Percentiles rank a stretch among this genome's conserved stretches.
These are phyloP conservation scores for Elegia similella DNA, from an alignment of 2,888 invertebrate genomes.

Conservation along the genomic window DNA sequence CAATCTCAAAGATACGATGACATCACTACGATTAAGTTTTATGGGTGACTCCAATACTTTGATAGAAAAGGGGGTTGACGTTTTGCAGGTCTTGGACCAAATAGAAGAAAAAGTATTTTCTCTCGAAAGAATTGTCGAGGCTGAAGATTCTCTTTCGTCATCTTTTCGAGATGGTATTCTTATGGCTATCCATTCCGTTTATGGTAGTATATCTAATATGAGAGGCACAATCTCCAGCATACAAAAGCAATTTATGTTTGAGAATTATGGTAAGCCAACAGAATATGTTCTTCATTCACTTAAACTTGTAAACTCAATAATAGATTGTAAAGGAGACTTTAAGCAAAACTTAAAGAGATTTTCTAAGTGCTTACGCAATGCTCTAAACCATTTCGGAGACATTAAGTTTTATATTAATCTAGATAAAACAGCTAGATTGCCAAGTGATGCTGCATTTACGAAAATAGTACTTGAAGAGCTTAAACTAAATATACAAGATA, in stretches of 20 bases:
- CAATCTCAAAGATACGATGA: constrained; percentile 49
- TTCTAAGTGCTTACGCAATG: constrained; percentile 56
- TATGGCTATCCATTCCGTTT: constrained; percentile 73
- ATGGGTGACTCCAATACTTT: constrained; percentile 50
- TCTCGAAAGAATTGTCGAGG: constrained; percentile 58
- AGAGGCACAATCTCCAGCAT: constrained; percentile 73
- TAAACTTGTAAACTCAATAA: constrained; percentile 48
- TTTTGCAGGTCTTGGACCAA: constrained; percentile 60
- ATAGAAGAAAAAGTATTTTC: constrained; percentile 68
- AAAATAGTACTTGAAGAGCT: constrained; percentile 63
- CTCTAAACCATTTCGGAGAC: constrained; percentile 72
- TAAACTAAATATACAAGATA: constrained; percentile 41
- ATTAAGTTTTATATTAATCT: constrained; percentile 73
- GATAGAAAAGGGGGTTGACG: constrained; percentile 66
- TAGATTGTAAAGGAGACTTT: constrained; percentile 27
- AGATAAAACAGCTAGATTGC: constrained; percentile 71
- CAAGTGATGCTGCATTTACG: constrained; percentile 67
- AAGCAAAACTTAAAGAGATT: constrained; percentile 47
- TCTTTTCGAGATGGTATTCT: constrained; percentile 60
- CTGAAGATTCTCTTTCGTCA: constrained; percentile 36
- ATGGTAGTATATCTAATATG: constrained; percentile 77
- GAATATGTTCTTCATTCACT: constrained; percentile 55
- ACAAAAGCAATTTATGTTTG: constrained; percentile 67
- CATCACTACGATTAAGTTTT: constrained; percentile 49
- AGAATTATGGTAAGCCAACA: constrained; percentile 69